Conservation (phyloP, 2,797 vertebrate species). For the Rhabdomys pumilio region DNA sequence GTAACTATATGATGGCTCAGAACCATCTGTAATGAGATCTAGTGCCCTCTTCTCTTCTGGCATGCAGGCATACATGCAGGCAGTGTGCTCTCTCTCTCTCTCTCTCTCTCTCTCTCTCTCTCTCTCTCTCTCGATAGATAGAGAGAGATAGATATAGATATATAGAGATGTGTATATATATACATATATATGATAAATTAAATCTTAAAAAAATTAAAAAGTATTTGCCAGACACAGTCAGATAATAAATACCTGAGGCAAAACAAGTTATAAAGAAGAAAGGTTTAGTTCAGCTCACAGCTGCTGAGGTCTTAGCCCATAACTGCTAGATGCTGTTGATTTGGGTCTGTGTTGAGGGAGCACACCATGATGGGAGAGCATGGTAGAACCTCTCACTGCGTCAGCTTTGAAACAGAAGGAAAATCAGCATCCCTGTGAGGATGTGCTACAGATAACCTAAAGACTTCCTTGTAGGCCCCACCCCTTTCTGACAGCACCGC, state of each 20-base stretch:
- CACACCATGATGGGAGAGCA: no score
- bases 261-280: neutral
- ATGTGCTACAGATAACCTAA: neutral
- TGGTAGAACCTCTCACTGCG: neutral
- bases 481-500: neutral
- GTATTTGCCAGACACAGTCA: neutral
- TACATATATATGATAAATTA: neutral
- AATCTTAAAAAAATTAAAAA: neutral
- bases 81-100: no score
- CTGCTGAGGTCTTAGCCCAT: neutral
- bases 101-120: no score
- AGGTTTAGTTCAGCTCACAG: neutral
- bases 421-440: neutral
- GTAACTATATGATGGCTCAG: neutral
- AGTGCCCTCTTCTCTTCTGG: neutral
- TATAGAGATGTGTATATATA: no score
- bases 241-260: neutral
- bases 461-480: neutral
- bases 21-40: neutral
- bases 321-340: neutral
- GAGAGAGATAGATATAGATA: no score
- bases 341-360: neutral
- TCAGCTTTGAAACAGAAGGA: neutral
- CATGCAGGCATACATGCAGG: neutral
- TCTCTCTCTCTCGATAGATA: no score